phyloP scores from a whole-genome alignment of 2,888 invertebrate species.

The Ganaspis brasiliensis region DNA sequence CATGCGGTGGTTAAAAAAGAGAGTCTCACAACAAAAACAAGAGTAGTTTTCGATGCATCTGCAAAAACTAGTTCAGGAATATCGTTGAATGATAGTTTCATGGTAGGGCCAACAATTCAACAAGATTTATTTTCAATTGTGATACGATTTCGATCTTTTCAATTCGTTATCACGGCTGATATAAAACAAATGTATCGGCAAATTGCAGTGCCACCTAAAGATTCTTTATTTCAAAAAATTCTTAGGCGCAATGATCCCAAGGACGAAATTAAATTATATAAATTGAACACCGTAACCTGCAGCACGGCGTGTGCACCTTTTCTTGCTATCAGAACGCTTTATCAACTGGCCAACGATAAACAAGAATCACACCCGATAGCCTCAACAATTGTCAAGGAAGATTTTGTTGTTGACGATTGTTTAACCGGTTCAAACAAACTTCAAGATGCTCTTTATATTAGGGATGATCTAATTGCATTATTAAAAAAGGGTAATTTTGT shows the following conservation, averaged over 20 bases:
- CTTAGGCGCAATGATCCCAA: constrained; percentile 62
- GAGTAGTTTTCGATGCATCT: constrained; percentile 71
- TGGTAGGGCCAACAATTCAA: constrained; percentile 65
- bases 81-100: constrained; percentile 65
- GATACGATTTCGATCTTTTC: constrained; percentile 59
- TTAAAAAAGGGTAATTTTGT: not conserved
- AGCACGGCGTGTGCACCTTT: constrained; percentile 63
- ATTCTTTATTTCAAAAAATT: constrained; percentile 64
- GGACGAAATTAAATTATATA: constrained; percentile 44
- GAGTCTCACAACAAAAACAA: constrained; percentile 65
- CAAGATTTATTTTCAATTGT: constrained; percentile 59
- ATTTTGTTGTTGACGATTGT: not conserved
- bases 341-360: constrained; percentile 54
- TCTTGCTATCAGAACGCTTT: constrained; percentile 48
- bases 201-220: constrained; percentile 51
- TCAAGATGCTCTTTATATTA: constrained; percentile 2
- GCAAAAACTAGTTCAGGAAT: constrained; percentile 59
- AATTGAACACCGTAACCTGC: constrained; percentile 63
- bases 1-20: constrained; percentile 63
- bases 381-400: not conserved
- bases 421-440: not conserved
- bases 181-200: constrained; percentile 70
- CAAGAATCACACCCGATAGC: constrained; percentile 40
- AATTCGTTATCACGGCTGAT: constrained; percentile 65
- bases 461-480: not conserved